Conservation (phyloP, 2,113 vertebrate species). For the Psammodynastes pulverulentus region DNA sequence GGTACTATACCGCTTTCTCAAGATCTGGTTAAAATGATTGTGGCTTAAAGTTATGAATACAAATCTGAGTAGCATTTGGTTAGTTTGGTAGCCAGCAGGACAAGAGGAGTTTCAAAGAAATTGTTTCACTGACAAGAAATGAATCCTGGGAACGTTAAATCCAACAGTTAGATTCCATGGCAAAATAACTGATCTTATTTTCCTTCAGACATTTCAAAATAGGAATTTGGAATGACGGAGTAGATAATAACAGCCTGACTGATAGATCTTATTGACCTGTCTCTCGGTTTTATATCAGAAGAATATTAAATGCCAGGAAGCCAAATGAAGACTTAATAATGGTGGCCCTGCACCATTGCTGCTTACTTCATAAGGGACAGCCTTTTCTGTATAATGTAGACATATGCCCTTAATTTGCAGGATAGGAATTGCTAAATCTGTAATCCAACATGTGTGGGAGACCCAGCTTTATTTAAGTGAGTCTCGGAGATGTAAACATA, state of each 20-base stretch:
- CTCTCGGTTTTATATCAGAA: neutral
- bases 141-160: neutral
- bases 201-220: neutral
- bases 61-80: neutral
- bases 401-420: neutral
- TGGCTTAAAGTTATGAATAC: neutral
- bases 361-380: neutral
- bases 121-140: neutral
- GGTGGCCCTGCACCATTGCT: no score
- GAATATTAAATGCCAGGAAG: neutral
- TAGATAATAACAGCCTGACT: neutral
- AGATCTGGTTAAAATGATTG: neutral
- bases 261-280: neutral
- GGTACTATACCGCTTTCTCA: neutral
- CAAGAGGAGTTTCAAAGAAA: neutral
- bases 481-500: neutral
- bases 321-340: no score
- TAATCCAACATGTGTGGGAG: neutral
- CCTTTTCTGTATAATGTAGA: neutral
- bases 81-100: neutral
- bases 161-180: neutral
- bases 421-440: neutral
- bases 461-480: neutral
- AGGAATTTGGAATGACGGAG: neutral
- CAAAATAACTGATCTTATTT: neutral